Percentiles rank a stretch among this genome's conserved stretches.
Evolutionary conservation across 2,797 vertebrate species (phyloP).

Genomic region (Eulemur coronatus): DNA sequence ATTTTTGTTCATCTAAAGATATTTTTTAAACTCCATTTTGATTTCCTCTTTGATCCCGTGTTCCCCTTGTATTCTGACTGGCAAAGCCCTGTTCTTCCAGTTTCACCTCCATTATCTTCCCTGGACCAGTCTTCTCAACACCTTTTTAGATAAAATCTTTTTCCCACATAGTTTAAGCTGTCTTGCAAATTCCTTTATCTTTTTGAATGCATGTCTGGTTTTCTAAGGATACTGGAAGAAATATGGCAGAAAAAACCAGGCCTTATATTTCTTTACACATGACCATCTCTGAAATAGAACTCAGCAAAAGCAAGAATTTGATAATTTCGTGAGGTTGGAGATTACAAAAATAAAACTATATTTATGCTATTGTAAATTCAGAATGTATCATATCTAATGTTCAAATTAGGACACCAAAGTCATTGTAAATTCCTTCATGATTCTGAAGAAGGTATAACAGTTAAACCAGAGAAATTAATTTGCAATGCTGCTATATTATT

Average conservation of each 20-base stretch:
- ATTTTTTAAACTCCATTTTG: background rate
- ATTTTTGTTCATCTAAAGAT: background rate
- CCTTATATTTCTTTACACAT: conserved; percentile 8
- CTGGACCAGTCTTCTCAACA: background rate
- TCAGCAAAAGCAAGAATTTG: conserved; percentile 27
- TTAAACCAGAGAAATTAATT: background rate
- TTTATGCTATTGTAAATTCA: background rate
- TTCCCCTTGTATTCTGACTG: background rate
- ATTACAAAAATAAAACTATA: conserved; percentile 3
- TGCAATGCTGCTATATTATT: background rate
- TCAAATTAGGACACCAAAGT: background rate
- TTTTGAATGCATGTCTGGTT: background rate
- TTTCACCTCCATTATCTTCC: background rate
- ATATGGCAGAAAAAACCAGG: background rate
- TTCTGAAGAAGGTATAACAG: background rate
- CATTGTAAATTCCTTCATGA: background rate
- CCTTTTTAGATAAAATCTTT: background rate
- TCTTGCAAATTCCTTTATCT: background rate
- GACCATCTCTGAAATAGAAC: conserved; percentile 9
- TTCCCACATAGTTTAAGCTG: background rate
- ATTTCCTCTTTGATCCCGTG: background rate
- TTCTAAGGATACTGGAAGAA: background rate
- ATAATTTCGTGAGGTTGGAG: background rate
- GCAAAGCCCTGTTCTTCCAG: background rate
- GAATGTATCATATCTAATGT: background rate